Conservation (phyloP, 2,888 invertebrate genomes). For the Autographa gamma region DNA sequence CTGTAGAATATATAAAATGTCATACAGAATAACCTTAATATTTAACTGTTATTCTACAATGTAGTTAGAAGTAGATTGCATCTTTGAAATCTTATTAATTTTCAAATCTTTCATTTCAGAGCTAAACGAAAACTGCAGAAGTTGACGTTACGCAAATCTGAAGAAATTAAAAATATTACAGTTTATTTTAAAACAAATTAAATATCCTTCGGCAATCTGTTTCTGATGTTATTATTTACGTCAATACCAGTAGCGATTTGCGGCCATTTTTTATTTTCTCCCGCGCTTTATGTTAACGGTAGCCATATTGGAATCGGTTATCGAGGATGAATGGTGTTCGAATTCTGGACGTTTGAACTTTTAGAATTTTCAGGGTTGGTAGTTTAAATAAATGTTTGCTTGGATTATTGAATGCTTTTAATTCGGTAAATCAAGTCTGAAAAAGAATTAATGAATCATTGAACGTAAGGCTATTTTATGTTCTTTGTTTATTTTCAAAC, state of each 20-base stretch:
- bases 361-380: constrained; percentile 18
- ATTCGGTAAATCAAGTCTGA: too few relatives aligned
- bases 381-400: neutral
- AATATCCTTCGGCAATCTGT: constrained; percentile 4
- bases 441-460: too few relatives aligned
- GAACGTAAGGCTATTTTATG: too few relatives aligned
- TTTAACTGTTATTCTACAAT: too few relatives aligned
- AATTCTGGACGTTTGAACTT: constrained; percentile 19
- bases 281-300: constrained; percentile 38
- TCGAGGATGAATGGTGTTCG: constrained; percentile 30
- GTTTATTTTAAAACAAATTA: neutral
- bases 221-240: constrained; percentile 30
- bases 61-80: too few relatives aligned
- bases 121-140: neutral
- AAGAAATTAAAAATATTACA: neutral
- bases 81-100: neutral
- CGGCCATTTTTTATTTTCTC: constrained; percentile 44
- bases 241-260: constrained; percentile 18
- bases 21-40: too few relatives aligned
- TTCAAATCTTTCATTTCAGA: neutral
- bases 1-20: too few relatives aligned
- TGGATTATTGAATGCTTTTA: neutral
- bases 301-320: constrained; percentile 34
- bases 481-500: too few relatives aligned
- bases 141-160: neutral